Conservation (phyloP, 2,113 vertebrate species). For the Gymnarchus niloticus region DNA sequence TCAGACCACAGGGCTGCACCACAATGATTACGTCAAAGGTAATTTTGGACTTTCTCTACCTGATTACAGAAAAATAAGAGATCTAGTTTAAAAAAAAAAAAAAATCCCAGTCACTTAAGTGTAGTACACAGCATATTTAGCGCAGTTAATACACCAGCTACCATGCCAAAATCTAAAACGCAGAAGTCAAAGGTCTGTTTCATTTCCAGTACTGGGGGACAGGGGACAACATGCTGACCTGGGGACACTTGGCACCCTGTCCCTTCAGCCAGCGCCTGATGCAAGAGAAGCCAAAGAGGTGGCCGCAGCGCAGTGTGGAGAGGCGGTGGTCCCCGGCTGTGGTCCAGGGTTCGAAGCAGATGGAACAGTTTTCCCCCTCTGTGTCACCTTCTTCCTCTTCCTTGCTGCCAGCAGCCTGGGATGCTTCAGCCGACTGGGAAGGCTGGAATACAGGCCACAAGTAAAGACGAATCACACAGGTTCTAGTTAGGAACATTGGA, state of each 20-base stretch:
- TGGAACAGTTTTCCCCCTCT: slow-evolving; percentile 81
- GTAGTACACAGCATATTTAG: neutral
- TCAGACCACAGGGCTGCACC: neutral
- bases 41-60: neutral
- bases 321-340: slow-evolving; percentile 82
- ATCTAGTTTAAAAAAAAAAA: neutral
- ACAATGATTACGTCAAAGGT: neutral
- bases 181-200: neutral
- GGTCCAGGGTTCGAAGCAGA: slow-evolving; percentile 93
- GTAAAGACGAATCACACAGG: neutral
- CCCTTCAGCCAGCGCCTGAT: slow-evolving; percentile 85
- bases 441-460: neutral
- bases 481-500: neutral
- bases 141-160: neutral
- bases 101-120: too few species aligned
- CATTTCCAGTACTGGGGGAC: neutral
- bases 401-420: neutral
- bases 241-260: slow-evolving; percentile 81
- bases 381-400: slow-evolving; percentile 56
- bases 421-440: neutral
- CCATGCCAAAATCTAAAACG: neutral
- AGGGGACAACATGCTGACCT: slow-evolving; percentile 62
- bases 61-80: neutral
- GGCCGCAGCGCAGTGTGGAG: slow-evolving; percentile 82
- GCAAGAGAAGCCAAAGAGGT: slow-evolving; percentile 86